Evolutionary conservation across 2,888 invertebrate genomes (phyloP).

Genomic region (Lasioglossum leucozonium): DNA sequence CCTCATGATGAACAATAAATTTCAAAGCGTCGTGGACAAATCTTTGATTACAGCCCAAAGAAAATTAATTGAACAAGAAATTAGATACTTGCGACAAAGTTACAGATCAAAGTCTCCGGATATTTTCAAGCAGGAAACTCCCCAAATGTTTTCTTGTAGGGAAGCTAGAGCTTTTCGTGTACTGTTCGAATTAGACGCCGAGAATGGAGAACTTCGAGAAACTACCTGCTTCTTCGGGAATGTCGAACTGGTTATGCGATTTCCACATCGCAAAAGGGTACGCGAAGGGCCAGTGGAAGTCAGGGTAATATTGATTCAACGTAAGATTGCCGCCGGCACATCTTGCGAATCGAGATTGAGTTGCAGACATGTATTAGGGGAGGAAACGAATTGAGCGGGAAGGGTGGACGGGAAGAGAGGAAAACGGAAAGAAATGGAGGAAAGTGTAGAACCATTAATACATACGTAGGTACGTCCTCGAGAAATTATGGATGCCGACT

Average conservation of each 20-base stretch:
- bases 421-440: background rate
- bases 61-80: no score
- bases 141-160: background rate
- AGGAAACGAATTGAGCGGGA: constrained; percentile 14
- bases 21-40: background rate
- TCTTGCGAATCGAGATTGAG: constrained; percentile 68
- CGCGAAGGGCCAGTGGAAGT: constrained; percentile 39
- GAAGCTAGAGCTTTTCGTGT: background rate
- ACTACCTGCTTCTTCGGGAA: background rate
- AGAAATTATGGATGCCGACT: constrained; percentile 73
- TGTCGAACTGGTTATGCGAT: constrained; percentile 13
- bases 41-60: background rate
- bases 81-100: background rate
- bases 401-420: constrained; percentile 9
- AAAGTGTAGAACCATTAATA: background rate
- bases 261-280: constrained; percentile 16
- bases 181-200: background rate
- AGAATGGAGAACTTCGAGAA: background rate
- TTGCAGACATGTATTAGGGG: constrained; percentile 26
- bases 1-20: background rate
- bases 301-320: constrained; percentile 65
- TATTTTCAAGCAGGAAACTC: background rate
- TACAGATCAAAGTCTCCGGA: background rate
- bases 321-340: constrained; percentile 63
- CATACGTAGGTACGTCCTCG: no score